phyloP scores from a whole-genome alignment of 2,888 invertebrate genomes.

The Sinohyriopsis cumingii region DNA sequence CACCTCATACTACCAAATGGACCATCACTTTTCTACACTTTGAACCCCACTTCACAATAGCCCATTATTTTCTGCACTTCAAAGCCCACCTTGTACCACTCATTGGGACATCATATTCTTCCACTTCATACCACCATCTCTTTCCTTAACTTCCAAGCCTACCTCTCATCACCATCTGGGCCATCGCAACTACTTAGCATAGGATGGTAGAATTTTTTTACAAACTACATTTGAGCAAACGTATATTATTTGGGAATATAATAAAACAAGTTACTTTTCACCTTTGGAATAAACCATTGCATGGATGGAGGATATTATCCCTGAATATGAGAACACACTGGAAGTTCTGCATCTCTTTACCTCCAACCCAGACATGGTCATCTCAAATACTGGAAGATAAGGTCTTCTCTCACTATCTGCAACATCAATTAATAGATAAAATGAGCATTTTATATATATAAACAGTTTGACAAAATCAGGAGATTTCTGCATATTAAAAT shows the following conservation, averaged over 20 bases:
- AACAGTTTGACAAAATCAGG: too few relatives aligned
- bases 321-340: conserved; percentile 52
- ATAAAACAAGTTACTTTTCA: conserved; percentile 14
- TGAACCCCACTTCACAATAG: too few relatives aligned
- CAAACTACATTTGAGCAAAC: too few relatives aligned
- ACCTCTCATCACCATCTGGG: conserved; percentile 13
- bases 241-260: too few relatives aligned
- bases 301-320: conserved; percentile 58
- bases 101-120: too few relatives aligned
- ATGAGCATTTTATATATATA: neutral
- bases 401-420: conserved; percentile 2
- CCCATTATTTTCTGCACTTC: too few relatives aligned
- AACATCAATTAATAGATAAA: neutral
- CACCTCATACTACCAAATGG: too few relatives aligned
- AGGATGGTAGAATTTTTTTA: too few relatives aligned
- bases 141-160: neutral
- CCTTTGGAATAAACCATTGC: conserved; percentile 44
- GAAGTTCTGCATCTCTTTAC: conserved; percentile 57
- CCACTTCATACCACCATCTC: neutral
- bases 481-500: too few relatives aligned
- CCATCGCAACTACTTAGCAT: neutral
- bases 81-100: too few relatives aligned
- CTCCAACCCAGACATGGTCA: conserved; percentile 57
- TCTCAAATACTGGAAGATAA: conserved; percentile 52
- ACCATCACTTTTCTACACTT: too few relatives aligned